A percentile compares a stretch with the other conserved stretches of the same genome.
Evolutionary conservation across 2,888 invertebrate species (phyloP).

Genomic region (Chymomyza fuscimana): DNA sequence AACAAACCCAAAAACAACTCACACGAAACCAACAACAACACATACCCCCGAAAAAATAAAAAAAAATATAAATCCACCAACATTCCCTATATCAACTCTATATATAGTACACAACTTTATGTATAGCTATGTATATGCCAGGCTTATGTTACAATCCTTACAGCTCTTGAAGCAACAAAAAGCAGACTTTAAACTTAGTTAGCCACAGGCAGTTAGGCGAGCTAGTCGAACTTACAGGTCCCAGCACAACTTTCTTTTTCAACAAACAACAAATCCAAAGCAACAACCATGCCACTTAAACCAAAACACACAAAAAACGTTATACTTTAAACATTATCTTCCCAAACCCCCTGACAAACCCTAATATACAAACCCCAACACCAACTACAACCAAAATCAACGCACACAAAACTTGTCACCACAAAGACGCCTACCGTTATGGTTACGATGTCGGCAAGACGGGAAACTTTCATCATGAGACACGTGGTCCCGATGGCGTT

Average conservation of each 20-base stretch:
- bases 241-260: neutral
- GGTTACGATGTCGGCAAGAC: constrained; percentile 88
- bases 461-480: constrained; percentile 90
- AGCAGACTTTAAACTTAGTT: neutral
- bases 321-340: constrained; percentile 48
- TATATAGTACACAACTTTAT: neutral
- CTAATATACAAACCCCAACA: constrained; percentile 22
- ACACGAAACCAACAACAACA: constrained; percentile 16
- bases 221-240: neutral
- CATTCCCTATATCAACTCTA: constrained; percentile 1
- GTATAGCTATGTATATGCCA: neutral
- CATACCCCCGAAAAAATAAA: constrained; percentile 12
- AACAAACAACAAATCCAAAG: constrained; percentile 11
- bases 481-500: constrained; percentile 87
- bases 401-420: neutral
- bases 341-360: constrained; percentile 27
- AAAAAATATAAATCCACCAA: neutral
- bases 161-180: neutral
- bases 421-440: constrained; percentile 85
- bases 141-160: neutral
- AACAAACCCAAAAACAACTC: constrained; percentile 18
- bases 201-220: neutral
- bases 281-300: constrained; percentile 28
- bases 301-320: constrained; percentile 23
- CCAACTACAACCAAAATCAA: constrained; percentile 7